A percentile compares a stretch with the other conserved stretches of the same genome.
These are phyloP conservation scores for Ormia ochracea DNA, from an alignment of 2,888 invertebrate species.

Conservation along the genomic window DNA sequence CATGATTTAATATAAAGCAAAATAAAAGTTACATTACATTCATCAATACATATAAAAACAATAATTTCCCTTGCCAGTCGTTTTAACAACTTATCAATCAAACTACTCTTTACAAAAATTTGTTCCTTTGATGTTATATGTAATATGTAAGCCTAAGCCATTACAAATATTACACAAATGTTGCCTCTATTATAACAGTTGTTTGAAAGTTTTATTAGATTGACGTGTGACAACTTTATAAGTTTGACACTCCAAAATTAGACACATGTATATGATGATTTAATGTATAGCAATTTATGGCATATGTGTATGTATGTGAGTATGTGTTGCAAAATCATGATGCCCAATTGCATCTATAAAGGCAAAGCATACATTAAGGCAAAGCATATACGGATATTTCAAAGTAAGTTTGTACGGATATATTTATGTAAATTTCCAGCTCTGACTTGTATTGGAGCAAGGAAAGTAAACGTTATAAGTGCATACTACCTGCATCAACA, in stretches of 20 bases:
- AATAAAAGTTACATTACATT: background rate
- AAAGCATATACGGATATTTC: background rate
- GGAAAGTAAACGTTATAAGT: background rate
- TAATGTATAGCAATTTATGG: no score
- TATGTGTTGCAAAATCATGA: constrained; percentile 6
- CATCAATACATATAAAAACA: no score
- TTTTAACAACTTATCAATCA: constrained; percentile 24
- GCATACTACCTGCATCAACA: background rate
- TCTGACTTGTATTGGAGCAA: background rate
- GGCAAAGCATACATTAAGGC: constrained; percentile 35
- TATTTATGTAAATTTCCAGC: background rate
- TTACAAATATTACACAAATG: constrained; percentile 29
- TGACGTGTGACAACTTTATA: constrained; percentile 60
- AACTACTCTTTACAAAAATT: background rate
- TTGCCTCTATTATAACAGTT: constrained; percentile 7
- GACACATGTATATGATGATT: background rate
- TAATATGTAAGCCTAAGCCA: constrained; percentile 9
- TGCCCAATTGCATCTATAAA: constrained; percentile 31
- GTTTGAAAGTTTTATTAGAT: constrained; percentile 56
- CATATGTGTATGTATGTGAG: background rate
- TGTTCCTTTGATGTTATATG: background rate
- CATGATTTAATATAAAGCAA: background rate
- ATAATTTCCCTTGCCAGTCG: constrained; percentile 1
- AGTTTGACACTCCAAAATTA: constrained; percentile 53
- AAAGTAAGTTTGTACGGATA: background rate